A percentile compares a stretch with the other conserved stretches of the same genome.
Conservation (phyloP, 2,797 vertebrate species). For the Labeo calbasu region DNA sequence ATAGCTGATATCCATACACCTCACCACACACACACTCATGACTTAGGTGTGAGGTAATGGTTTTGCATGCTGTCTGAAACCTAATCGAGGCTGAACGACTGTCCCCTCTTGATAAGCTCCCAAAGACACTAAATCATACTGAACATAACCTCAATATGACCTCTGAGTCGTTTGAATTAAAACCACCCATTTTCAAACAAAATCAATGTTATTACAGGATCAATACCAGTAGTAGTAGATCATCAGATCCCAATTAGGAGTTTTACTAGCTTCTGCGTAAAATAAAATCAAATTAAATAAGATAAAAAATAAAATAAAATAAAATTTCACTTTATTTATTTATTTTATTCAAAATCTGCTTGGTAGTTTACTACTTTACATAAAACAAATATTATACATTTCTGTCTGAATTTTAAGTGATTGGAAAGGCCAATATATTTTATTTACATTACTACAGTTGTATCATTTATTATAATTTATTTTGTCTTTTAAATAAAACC, state of each 20-base stretch:
- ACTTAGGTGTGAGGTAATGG: background rate
- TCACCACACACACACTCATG: background rate
- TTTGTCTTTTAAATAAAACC: background rate
- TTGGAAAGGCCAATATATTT: too few relatives aligned
- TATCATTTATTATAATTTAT: too few relatives aligned
- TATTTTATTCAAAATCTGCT: background rate
- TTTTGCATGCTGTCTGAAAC: background rate
- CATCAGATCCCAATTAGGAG: background rate
- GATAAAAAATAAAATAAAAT: background rate
- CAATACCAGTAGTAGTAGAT: background rate
- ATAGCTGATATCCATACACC: background rate
- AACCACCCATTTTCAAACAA: background rate
- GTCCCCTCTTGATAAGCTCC: constrained; percentile 30
- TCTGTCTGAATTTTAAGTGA: too few relatives aligned
- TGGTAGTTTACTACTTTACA: background rate
- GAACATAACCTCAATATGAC: constrained; percentile 55
- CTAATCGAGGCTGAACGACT: constrained; percentile 34
- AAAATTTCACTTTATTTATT: background rate
- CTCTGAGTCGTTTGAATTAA: constrained; percentile 35
- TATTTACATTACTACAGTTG: too few relatives aligned
- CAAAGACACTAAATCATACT: constrained; percentile 56
- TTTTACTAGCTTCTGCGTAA: background rate
- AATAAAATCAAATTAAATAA: background rate
- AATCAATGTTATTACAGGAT: background rate
- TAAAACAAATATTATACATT: too few relatives aligned